Evolutionary conservation across 2,888 invertebrate species (phyloP).

Genomic region (Cephus rjabovi): DNA sequence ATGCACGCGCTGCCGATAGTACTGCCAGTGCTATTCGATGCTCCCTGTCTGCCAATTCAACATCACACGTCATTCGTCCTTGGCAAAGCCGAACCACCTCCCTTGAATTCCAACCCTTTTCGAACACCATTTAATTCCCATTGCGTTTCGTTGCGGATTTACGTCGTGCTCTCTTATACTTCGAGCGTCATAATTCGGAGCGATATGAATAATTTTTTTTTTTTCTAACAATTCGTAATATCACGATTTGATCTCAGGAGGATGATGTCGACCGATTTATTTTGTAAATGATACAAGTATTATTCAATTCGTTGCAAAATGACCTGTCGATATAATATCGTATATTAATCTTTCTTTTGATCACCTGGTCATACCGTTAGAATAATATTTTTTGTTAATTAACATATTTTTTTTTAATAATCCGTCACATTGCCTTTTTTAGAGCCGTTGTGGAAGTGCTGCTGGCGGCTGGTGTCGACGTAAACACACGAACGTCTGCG

Average conservation of each 20-base stretch:
- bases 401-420: not conserved
- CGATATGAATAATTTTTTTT: not conserved
- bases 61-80: not conserved
- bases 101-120: not conserved
- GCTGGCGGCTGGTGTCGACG: constrained; percentile 86
- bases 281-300: not conserved
- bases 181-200: not conserved
- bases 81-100: not conserved
- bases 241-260: not conserved
- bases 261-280: not conserved
- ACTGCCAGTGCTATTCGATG: not conserved
- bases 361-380: not conserved
- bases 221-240: not conserved
- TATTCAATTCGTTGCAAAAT: not conserved
- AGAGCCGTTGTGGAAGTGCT: constrained; percentile 87
- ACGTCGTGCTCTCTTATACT: not conserved
- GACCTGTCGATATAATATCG: not conserved
- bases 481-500: constrained; percentile 85
- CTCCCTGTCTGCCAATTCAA: not conserved
- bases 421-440: constrained; percentile 30
- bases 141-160: not conserved
- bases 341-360: not conserved
- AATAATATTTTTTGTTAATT: not conserved
- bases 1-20: not conserved
- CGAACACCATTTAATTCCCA: not conserved